Evolutionary conservation across 2,888 invertebrate genomes (phyloP), one percentile per base, ranked within the genome.

Genomic region (Anthophora plumipes): DNA sequence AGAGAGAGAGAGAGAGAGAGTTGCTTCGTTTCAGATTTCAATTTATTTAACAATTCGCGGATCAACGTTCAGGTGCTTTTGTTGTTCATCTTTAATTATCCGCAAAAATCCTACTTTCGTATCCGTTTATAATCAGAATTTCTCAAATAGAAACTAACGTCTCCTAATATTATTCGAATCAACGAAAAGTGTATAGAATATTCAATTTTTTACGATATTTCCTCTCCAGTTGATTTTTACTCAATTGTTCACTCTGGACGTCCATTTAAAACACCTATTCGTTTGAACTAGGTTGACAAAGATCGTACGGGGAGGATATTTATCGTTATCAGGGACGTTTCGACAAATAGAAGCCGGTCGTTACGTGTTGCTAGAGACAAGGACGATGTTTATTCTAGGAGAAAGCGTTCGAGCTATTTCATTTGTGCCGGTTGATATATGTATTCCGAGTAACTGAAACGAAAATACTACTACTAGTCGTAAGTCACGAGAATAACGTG

Each of bases 1-100:
- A n/a, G n/a, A n/a, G n/a, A n/a, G n/a, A n/a, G n/a, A n/a, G n/a
- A n/a, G n/a, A n/a, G n/a, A 41, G 14, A 7, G 22, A 20, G 22
- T 11, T 52, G 11, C 1, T 22, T n/a, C 43, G 17, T 43, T 46
- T 41, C 50, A 11, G 60, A 64, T 37, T 55, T 64, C 64, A 31
- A 72, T 72, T 72, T 57, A 72, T 64, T 72, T 54, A 64, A 46
- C 64, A 11, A 22, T n/a, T 22, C 31, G 31, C 14, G 14, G 60
- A 39, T 41, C 25, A 60, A 57, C 8, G 9, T 14, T 31, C 41
- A n/a, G n/a, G 59, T 59, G 22, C 14, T 59, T 59, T 60, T 17
- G 37, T 20, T 50, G 39, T 54, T 22, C 11, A 41, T 22, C 31
- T 67, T 12, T 1, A 41, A 54, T 41, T 67, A 25, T 17, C 1